phyloP scores from a whole-genome alignment of 2,888 invertebrate genomes.

The Meiosimyza platycephala region DNA sequence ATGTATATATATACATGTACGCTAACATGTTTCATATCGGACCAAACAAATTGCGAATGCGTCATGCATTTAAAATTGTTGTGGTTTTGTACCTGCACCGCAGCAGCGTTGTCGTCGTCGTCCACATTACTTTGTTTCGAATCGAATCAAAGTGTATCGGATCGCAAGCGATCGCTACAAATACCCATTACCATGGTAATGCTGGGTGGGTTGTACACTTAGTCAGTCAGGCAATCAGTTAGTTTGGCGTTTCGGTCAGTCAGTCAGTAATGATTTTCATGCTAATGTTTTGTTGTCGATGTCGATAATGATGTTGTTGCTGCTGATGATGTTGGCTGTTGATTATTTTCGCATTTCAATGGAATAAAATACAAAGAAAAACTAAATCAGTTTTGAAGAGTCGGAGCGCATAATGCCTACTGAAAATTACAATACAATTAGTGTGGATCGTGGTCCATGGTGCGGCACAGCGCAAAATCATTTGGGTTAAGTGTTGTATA shows the following conservation, averaged over 20 bases:
- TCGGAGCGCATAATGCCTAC: too few relatives aligned
- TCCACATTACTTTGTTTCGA: neutral
- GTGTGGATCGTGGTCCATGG: too few relatives aligned
- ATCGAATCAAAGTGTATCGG: neutral
- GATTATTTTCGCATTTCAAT: slow-evolving; percentile 35
- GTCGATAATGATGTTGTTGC: neutral
- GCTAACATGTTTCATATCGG: slow-evolving; percentile 12
- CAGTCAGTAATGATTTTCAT: neutral
- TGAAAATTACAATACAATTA: too few relatives aligned
- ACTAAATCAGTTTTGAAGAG: neutral
- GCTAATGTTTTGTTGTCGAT: neutral
- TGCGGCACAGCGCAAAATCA: too few relatives aligned
- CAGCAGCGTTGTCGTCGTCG: neutral
- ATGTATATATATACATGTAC: neutral
- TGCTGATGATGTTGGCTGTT: slow-evolving; percentile 19
- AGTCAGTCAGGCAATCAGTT: neutral
- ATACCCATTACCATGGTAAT: neutral
- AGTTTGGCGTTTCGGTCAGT: neutral
- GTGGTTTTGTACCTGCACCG: neutral
- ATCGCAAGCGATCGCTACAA: neutral
- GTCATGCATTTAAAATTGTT: slow-evolving; percentile 34
- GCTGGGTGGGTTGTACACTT: neutral
- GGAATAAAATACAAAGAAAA: neutral
- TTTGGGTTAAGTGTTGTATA: too few relatives aligned
- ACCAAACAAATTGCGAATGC: slow-evolving; percentile 31